Conservation (phyloP, 2,888 invertebrate species). For the Melanargia galathea region DNA sequence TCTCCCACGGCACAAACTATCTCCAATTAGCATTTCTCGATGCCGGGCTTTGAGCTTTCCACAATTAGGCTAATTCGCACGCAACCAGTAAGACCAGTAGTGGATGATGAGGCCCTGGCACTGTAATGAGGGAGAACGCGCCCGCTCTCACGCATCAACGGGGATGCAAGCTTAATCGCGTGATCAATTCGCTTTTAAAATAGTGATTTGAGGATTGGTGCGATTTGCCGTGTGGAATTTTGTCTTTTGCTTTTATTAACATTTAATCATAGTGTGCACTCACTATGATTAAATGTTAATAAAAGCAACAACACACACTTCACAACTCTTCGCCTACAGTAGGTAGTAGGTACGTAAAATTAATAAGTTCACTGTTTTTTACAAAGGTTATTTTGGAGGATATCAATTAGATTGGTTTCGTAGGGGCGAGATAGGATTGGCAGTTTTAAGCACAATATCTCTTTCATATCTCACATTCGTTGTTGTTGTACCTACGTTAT, state of each 20-base stretch:
- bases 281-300: too few species aligned
- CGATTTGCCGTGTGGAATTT: slow-evolving; percentile 17
- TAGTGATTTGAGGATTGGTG: slow-evolving; percentile 26
- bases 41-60: slow-evolving; percentile 67
- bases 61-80: slow-evolving; percentile 73
- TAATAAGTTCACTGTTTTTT: too few species aligned
- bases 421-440: too few species aligned
- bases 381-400: too few species aligned
- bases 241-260: neutral
- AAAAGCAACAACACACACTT: too few species aligned
- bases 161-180: slow-evolving; percentile 47
- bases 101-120: slow-evolving; percentile 63
- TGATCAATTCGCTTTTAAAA: slow-evolving; percentile 38
- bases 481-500: too few species aligned
- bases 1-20: slow-evolving; percentile 53
- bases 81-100: slow-evolving; percentile 77
- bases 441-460: too few species aligned
- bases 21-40: slow-evolving; percentile 72
- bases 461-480: too few species aligned
- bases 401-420: too few species aligned
- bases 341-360: neutral
- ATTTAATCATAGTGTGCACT: neutral
- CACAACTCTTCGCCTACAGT: neutral
- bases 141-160: slow-evolving; percentile 59
- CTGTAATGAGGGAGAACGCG: slow-evolving; percentile 61